Conservation (phyloP, 2,113 vertebrate genomes). For the Petroica traversi region DNA sequence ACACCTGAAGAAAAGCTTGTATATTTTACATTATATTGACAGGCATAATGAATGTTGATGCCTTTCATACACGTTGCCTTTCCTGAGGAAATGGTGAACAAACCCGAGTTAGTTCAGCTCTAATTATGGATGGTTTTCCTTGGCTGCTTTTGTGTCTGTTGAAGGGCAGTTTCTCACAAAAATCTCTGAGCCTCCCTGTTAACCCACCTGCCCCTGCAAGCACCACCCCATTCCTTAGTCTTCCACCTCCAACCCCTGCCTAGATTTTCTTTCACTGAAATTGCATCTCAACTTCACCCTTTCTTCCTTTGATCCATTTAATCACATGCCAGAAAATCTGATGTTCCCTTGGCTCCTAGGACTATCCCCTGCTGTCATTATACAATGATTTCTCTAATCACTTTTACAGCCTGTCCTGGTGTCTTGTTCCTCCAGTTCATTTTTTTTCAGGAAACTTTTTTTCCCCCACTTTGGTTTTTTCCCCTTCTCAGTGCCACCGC, state of each 20-base stretch:
- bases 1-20: background rate
- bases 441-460: background rate
- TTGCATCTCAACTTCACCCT: background rate
- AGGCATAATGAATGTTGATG: background rate
- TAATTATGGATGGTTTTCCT: background rate
- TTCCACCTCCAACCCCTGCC: background rate
- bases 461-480: background rate
- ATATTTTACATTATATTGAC: background rate
- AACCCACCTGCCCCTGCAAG: background rate
- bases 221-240: background rate
- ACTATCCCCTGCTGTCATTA: background rate
- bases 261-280: background rate
- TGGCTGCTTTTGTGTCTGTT: background rate
- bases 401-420: background rate
- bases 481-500: background rate
- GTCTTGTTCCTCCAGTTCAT: rapidly evolving
- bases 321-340: background rate
- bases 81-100: background rate
- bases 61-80: background rate
- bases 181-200: background rate
- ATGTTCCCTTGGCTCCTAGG: background rate
- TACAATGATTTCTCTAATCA: background rate
- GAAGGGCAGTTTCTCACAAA: background rate
- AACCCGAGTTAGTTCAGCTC: background rate
- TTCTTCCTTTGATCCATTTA: background rate